Evolutionary conservation across 2,113 vertebrate species (phyloP), one percentile per base, ranked within the genome.

Genomic region (Amphiprion ocellaris): DNA sequence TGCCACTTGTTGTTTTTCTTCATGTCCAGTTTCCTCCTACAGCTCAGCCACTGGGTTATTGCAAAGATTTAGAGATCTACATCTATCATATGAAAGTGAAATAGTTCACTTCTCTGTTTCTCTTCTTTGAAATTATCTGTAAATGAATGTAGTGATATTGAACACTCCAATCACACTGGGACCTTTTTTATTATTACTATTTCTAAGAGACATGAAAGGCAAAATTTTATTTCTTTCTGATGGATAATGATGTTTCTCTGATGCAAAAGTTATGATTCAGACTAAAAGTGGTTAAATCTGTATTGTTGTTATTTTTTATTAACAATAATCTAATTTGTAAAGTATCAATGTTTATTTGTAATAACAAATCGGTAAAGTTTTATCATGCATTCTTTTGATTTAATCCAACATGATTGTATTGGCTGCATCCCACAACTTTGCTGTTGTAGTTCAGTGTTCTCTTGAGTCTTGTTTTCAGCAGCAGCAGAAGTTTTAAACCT

Each of bases 81-180:
- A 39, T n/a, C 56, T 33, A 56, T 33, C 39, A 75, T 23, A 19
- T 16, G 15, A 0, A 0, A 14, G 58, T 49, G 4, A 49, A 79
- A 60, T 10, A 65, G 9, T 73, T 66, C 14, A 49, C 30, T 39
- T 58, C 47, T 46, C 26, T 30, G 39, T 60, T 65, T 77, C n/a
- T 72, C 39, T 83, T 30, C 56, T 64, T 60, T 30, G 21, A 76
- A 55, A 73, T 65, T 11, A 33, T 64, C 37, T 33, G 41, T 56
- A 54, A 15, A 50, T 59, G 76, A 21, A 47, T 30, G 30, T 7
- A n/a, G 15, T 67, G 68, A 76, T 63, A 37, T 2, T 37, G 33
- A 37, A 37, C 9, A 10, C 33, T 8, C 33, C 1, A 7, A 37
- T 37, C 33, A 8, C 33, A 37, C 33, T 37, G 8, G 33, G 33